Conservation (phyloP, 2,113 vertebrate genomes). For the Trichechus manatus region DNA sequence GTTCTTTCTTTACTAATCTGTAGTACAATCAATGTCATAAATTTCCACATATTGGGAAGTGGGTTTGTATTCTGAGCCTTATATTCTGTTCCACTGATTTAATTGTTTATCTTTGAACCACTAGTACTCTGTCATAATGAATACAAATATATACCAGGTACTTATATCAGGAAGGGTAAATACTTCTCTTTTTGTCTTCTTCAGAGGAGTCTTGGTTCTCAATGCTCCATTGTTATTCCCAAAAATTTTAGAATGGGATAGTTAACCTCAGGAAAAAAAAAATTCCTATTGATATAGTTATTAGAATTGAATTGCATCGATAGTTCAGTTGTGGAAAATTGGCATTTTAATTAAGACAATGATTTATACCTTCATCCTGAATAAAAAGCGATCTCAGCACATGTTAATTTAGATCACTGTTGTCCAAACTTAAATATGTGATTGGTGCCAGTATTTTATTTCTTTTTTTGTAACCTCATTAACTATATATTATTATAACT, state of each 20-base stretch:
- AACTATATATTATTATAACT: neutral
- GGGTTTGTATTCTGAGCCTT: neutral
- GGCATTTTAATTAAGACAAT: slow-evolving; percentile 19
- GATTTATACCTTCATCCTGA: neutral
- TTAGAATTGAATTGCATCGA: neutral
- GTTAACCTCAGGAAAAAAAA: neutral
- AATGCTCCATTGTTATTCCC: neutral
- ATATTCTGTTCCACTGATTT: neutral
- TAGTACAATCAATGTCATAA: neutral
- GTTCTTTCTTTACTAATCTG: slow-evolving; percentile 23
- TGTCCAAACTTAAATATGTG: neutral
- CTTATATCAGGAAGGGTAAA: neutral
- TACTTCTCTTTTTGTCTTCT: neutral
- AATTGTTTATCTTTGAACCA: neutral
- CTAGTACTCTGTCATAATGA: neutral
- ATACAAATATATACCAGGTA: neutral
- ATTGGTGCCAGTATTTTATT: neutral
- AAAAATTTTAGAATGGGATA: neutral
- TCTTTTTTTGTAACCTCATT: neutral
- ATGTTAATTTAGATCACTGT: neutral
- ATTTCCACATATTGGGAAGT: neutral
- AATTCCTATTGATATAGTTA: neutral
- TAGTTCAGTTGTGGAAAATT: slow-evolving; percentile 1
- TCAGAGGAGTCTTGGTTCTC: neutral
- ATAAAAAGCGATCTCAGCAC: neutral